phyloP scores from a whole-genome alignment of 2,113 vertebrate genomes.

The Canis aureus region DNA sequence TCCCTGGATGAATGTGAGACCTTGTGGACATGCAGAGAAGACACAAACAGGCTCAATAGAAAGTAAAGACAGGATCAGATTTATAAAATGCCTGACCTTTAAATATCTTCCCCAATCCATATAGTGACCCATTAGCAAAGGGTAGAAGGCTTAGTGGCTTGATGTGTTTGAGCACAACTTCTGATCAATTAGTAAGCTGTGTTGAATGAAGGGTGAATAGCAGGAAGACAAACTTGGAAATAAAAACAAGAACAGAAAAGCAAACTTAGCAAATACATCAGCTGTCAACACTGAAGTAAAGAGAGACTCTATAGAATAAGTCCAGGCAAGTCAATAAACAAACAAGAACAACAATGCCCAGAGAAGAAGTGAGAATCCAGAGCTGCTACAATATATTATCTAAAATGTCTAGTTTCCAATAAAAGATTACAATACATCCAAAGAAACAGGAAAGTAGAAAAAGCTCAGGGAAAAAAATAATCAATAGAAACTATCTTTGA shows the following conservation, averaged over 20 bases:
- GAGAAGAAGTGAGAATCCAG: background rate
- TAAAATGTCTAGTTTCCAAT: slow-evolving; percentile 17
- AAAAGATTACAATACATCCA: background rate
- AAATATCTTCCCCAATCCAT: background rate
- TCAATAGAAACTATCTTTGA: background rate
- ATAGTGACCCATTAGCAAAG: background rate
- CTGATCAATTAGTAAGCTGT: background rate
- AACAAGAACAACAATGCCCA: background rate
- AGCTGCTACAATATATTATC: background rate
- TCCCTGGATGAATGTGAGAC: background rate
- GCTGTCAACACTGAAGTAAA: background rate
- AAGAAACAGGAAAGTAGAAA: background rate
- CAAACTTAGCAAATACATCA: background rate
- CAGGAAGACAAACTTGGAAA: background rate
- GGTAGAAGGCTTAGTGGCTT: background rate
- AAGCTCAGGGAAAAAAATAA: background rate
- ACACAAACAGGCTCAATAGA: background rate
- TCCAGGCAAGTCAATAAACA: background rate
- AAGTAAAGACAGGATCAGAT: background rate
- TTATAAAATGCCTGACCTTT: background rate
- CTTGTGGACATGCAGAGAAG: background rate
- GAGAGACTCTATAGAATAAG: background rate
- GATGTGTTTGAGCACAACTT: background rate
- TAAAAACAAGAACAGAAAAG: background rate
- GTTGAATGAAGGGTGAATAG: background rate